Base-by-base conservation (phyloP, 2,797 vertebrate species). In the Otolemur crassicaudatus region DNA sequence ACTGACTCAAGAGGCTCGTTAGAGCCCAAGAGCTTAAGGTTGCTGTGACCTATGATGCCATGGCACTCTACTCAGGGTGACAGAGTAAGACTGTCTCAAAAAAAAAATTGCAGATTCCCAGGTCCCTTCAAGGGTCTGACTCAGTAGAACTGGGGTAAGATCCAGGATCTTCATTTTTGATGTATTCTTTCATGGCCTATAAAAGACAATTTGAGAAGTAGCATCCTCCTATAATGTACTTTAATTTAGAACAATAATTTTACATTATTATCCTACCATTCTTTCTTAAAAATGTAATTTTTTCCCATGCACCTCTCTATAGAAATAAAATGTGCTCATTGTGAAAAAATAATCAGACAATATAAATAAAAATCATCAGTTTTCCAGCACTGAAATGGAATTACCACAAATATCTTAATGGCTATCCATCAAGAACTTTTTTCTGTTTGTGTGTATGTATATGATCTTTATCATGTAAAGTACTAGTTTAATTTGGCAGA, bases 391-490 rank as follows among this genome's bases (percentile, higher is more conserved):
- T 43, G 46, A 94, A 43, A 87, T 12, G 67, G 31, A 93, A 91
- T 86, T 94, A 58, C 20, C 46, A 73, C 46, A 79, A 90, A 34
- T 34, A 70, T 31, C 91, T 83, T 75, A 96, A 77, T 40, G 31
- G 17, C 23, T 89, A 29, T 13, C 72, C 22, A 73, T 76, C 53
- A 40, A 79, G 84, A 90, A 72, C 53, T 34, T 65, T 17, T 85
- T 69, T 46, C 58, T 77, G 43, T 81, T 0, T 65, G 9, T 65
- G 0, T 60, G 7, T 58, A 25, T 67, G 31, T 85, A 1, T 23
- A 2, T 87, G 34, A 82, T 94, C 75, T 92, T 77, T 46, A 11
- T 77, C 34, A 89, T 65, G 94, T 86, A 84, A 25, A 82, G 70
- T 43, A 76, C 25, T 56, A 60, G 79, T 86, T 82, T 79, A 69